Percentiles rank a stretch among this genome's conserved stretches.
Evolutionary conservation across 2,113 vertebrate genomes (phyloP).

Genomic region (Lates calcarifer): DNA sequence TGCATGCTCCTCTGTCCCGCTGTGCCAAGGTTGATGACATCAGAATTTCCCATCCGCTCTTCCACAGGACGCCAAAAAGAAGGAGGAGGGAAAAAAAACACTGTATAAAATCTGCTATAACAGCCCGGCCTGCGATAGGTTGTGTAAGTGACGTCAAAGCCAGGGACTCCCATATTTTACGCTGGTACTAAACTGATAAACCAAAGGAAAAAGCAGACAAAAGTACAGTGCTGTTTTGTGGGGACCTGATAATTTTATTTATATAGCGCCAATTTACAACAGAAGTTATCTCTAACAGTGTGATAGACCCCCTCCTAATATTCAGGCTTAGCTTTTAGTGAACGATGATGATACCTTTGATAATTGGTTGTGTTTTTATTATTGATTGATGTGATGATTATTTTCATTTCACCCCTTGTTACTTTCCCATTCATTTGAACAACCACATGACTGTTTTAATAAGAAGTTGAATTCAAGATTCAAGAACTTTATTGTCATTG

Average conservation of each 20-base stretch:
- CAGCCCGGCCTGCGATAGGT: constrained; percentile 56
- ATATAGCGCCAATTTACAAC: too few species aligned
- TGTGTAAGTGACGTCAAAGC: constrained; percentile 75
- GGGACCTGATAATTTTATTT: background rate
- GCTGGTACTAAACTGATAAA: constrained; percentile 16
- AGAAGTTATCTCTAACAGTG: background rate
- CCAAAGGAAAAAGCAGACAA: background rate
- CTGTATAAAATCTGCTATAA: constrained; percentile 53
- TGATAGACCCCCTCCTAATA: background rate
- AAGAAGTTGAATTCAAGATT: too few species aligned
- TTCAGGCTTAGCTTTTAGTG: background rate
- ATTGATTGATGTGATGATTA: background rate
- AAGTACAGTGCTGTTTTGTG: background rate
- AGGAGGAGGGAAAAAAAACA: constrained; percentile 14
- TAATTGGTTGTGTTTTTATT: background rate
- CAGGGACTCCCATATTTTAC: constrained; percentile 76
- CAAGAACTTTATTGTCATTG: too few species aligned
- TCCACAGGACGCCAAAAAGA: constrained; percentile 62
- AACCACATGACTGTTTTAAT: background rate
- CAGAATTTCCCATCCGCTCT: constrained; percentile 82
- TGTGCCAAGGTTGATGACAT: constrained; percentile 85
- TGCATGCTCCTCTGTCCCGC: constrained; percentile 75
- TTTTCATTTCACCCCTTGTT: background rate
- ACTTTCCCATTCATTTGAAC: background rate
- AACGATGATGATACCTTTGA: background rate